A percentile compares a stretch with the other conserved stretches of the same genome.
Conservation (phyloP, 2,113 vertebrate genomes). For the Proteles cristata region DNA sequence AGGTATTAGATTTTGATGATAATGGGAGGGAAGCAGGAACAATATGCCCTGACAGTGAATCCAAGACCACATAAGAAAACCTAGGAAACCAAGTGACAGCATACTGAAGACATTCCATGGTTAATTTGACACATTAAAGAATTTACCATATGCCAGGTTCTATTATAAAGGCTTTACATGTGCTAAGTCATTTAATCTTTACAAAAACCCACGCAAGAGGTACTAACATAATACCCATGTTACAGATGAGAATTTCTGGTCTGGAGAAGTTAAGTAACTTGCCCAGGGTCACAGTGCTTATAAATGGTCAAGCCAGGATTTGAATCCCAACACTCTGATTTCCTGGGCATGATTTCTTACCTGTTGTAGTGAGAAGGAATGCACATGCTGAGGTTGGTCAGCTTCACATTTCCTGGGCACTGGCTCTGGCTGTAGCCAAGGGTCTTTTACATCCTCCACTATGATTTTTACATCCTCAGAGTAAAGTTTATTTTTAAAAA, state of each 20-base stretch:
- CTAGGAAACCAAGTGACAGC: not conserved
- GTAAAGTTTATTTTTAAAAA: not conserved
- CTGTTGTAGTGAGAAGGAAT: not conserved
- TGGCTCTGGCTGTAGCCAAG: not conserved
- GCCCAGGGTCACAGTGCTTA: not conserved
- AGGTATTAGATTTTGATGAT: not conserved
- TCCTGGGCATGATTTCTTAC: not conserved
- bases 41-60: not conserved
- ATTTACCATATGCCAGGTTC: not conserved
- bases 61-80: not conserved
- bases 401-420: not conserved
- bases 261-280: not conserved
- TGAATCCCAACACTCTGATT: not conserved
- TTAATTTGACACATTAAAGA: not conserved
- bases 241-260: not conserved
- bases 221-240: not conserved
- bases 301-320: not conserved
- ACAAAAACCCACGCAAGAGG: not conserved
- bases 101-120: not conserved
- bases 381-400: not conserved
- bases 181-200: not conserved
- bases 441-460: not conserved
- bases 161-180: not conserved
- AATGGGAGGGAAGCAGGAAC: not conserved
- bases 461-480: not conserved